Base-by-base conservation (phyloP, 2,113 vertebrate genomes). In the Phycodurus eques region DNA sequence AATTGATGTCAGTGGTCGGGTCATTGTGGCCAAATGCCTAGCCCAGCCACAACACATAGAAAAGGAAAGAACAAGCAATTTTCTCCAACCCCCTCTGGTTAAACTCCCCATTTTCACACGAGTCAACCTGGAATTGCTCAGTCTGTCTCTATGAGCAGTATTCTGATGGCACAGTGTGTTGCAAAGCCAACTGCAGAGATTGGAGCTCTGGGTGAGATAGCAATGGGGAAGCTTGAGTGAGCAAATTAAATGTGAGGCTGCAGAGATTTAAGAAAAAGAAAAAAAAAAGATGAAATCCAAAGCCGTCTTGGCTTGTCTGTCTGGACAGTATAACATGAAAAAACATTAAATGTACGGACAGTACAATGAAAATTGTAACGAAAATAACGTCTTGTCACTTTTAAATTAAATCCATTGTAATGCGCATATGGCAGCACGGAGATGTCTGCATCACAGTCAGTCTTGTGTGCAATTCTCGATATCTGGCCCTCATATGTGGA, bases 91-190 rank as follows among this genome's bases (percentile, higher is more conserved):
- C 79, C 79, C 78, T 78, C 78, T 76, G 77, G 85, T 85, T 87
- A 85, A 85, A 87, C 67, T 85, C 79, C 75, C 71, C 54, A 81
- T 85, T 88, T 89, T 84, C 84, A 75, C 85, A 84, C 71, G 72
- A 67, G 72, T 54, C 42, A 27, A 61, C 75, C 31, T 77, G 68
- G 79, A 87, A 88, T 91, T 87, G 79, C 68, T 80, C 74, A 79
- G 80, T 87, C 81, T 85, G 68, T 75, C 74, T 80, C 70, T 71
- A 78, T 89, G 82, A 85, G 69, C 67, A 35, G 75, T 76, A 80
- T 77, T 74, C 82, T 82, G 82, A 84, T 65, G 71, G 81, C 80
- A 51, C 72, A 62, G 75, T 44, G 74, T 80, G 68, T 62, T 66
- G 54, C 71, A 71, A 65, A 74, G 27, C 68, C 57, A 57, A 53